These are phyloP conservation scores for Cosmopolites sordidus DNA, from an alignment of 2,888 invertebrate genomes.

Conservation along the genomic window DNA sequence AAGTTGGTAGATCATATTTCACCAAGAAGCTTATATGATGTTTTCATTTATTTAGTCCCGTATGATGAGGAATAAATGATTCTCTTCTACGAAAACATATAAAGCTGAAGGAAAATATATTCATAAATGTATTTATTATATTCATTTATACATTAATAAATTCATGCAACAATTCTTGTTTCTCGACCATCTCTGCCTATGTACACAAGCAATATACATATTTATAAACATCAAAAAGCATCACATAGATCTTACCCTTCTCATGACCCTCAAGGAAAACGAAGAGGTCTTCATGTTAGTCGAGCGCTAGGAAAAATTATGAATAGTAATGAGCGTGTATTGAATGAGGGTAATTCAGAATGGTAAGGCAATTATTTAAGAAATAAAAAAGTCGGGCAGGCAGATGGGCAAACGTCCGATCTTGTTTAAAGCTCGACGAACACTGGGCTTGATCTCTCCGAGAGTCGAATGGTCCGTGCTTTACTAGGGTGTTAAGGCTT, in stretches of 20 bases:
- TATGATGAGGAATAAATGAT: too few species aligned
- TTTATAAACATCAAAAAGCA: slow-evolving; percentile 21
- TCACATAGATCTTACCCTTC: slow-evolving; percentile 60
- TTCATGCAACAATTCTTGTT: background rate
- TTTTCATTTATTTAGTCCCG: too few species aligned
- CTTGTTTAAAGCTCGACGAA: slow-evolving; percentile 32
- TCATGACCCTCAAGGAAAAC: slow-evolving; percentile 72
- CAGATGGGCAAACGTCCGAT: slow-evolving; percentile 22
- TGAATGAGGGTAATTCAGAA: background rate
- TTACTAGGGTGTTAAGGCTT: slow-evolving; percentile 16
- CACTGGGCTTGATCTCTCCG: slow-evolving; percentile 27
- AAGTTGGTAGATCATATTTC: too few species aligned
- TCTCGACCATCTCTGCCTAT: background rate
- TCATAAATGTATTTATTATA: too few species aligned
- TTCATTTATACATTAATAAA: background rate
- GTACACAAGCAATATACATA: slow-evolving; percentile 1
- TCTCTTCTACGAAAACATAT: too few species aligned
- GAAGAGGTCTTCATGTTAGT: slow-evolving; percentile 71
- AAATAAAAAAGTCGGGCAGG: slow-evolving; percentile 6
- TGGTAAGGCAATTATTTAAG: slow-evolving; percentile 1
- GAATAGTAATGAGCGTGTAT: background rate
- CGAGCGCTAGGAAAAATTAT: slow-evolving; percentile 3
- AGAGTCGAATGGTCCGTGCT: slow-evolving; percentile 9
- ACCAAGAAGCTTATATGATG: too few species aligned
- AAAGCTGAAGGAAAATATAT: too few species aligned